These are phyloP conservation scores for Pitangus sulphuratus DNA, from an alignment of 2,797 vertebrate genomes.

Conservation along the genomic window DNA sequence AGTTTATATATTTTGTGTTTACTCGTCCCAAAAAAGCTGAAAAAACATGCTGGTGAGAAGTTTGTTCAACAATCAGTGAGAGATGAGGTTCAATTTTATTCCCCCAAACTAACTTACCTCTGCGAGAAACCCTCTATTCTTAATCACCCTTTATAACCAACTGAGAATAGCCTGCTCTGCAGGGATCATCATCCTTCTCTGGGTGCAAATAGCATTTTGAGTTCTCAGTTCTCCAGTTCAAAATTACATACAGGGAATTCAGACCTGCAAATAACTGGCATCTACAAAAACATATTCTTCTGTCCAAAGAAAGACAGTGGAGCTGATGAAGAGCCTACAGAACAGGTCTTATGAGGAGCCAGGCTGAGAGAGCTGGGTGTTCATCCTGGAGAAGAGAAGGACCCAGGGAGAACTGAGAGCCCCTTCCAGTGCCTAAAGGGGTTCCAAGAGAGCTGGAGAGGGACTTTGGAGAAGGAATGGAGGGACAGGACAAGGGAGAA, in stretches of 20 bases:
- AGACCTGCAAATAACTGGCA: not conserved
- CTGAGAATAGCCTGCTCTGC: not conserved
- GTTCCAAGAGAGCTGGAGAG: not conserved
- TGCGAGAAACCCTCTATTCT: not conserved
- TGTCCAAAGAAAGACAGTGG: not conserved
- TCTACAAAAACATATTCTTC: not conserved
- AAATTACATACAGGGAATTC: not conserved
- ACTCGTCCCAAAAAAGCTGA: not conserved
- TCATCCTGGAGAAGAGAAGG: not conserved
- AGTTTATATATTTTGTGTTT: not conserved
- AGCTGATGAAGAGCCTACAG: not conserved
- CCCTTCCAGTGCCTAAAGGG: not conserved
- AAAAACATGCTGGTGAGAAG: not conserved
- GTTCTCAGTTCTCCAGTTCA: not conserved
- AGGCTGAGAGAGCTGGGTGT: not conserved
- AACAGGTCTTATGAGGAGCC: not conserved
- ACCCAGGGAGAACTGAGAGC: not conserved
- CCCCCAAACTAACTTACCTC: not conserved
- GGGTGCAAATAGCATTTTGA: not conserved
- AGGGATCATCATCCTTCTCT: not conserved
- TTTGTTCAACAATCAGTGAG: not conserved
- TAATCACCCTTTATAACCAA: not conserved
- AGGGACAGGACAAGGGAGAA: no score
- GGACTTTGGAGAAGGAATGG: not conserved
- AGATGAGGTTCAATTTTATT: not conserved